phyloP scores from a whole-genome alignment of 1,140 invertebrate species.

The Hesperophylax magnus region DNA sequence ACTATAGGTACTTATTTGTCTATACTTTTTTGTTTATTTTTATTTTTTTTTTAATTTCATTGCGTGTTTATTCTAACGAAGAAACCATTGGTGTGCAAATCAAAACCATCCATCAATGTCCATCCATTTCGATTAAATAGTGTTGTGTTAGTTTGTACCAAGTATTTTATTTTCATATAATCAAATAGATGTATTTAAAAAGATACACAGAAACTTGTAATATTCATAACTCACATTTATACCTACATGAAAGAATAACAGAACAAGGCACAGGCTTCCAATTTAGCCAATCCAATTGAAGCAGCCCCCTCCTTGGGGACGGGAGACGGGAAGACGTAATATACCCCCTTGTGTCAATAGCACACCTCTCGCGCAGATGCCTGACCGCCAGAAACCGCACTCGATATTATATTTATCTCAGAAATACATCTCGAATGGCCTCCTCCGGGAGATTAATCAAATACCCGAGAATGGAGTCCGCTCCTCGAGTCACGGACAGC shows the following conservation, averaged over 20 bases:
- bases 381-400: slow-evolving; percentile 34
- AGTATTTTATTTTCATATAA: no score
- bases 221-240: neutral
- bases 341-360: slow-evolving; percentile 50
- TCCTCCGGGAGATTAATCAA: slow-evolving; percentile 53
- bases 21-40: no score
- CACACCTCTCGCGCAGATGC: slow-evolving; percentile 35
- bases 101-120: no score
- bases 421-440: slow-evolving; percentile 29
- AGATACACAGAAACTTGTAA: neutral
- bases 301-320: neutral
- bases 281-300: neutral
- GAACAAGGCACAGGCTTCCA: neutral
- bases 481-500: slow-evolving; percentile 50
- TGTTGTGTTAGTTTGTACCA: no score
- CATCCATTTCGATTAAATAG: no score
- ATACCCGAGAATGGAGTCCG: slow-evolving; percentile 47
- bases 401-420: slow-evolving; percentile 56
- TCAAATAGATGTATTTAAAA: no score
- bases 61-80: no score
- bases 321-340: slow-evolving; percentile 30
- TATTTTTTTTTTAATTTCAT: no score
- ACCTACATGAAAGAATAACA: neutral
- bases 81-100: no score
- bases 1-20: no score